Percentiles rank a stretch among this genome's conserved stretches.
Evolutionary conservation across 2,888 invertebrate genomes (phyloP).

Genomic region (Coelinius sp.): DNA sequence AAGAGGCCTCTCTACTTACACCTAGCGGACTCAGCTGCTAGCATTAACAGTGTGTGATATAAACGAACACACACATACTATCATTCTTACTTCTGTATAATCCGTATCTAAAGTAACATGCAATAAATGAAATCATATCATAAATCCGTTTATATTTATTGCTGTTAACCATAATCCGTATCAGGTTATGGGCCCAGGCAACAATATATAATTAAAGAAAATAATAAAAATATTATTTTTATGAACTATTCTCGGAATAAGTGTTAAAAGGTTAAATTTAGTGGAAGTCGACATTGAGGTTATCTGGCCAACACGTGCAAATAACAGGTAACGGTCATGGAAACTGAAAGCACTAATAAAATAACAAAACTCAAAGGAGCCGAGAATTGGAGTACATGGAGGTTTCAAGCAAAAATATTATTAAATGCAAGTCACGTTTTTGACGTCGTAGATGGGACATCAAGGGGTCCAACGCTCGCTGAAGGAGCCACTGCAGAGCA

Average conservation of each 20-base stretch:
- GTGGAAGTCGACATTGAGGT: not conserved
- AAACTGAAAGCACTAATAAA: not conserved
- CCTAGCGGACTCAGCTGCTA: too few species aligned
- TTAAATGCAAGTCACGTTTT: not conserved
- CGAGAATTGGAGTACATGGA: not conserved
- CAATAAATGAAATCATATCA: too few species aligned
- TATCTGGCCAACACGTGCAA: not conserved
- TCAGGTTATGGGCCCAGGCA: conserved; percentile 6
- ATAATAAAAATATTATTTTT: not conserved
- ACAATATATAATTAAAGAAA: not conserved
- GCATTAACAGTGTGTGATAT: too few species aligned
- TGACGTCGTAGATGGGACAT: not conserved
- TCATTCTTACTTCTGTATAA: too few species aligned
- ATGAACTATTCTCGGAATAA: not conserved
- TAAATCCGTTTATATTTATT: too few species aligned
- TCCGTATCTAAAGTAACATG: too few species aligned
- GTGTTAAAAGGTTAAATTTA: not conserved
- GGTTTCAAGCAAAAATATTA: not conserved
- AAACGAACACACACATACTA: too few species aligned
- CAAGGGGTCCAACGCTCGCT: not conserved
- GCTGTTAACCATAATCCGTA: not conserved
- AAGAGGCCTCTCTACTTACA: too few species aligned
- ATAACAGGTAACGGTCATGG: not conserved
- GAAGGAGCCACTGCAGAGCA: not conserved
- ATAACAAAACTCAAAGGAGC: not conserved